phyloP scores from a whole-genome alignment of 2,888 invertebrate species.

The Hetaerina titia region DNA sequence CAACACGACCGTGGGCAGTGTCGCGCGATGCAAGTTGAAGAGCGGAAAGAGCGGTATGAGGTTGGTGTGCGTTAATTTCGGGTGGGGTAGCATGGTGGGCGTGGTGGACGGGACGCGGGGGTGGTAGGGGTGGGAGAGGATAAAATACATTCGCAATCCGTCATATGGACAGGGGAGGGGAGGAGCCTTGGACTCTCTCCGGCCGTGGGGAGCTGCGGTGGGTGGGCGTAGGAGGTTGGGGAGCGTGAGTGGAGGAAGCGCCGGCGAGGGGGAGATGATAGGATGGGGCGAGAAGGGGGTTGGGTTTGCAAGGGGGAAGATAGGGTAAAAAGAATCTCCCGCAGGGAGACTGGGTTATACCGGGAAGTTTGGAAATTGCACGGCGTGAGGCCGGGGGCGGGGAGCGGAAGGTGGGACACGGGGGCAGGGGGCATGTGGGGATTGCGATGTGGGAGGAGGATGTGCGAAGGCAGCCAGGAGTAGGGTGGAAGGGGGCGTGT shows the following conservation, averaged over 20 bases:
- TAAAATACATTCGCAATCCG: constrained; percentile 66
- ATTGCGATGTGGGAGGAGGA: constrained; percentile 5
- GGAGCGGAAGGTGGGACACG: background rate
- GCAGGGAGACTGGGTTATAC: background rate
- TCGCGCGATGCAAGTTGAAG: constrained; percentile 51
- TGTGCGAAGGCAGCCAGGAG: background rate
- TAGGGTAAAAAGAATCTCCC: constrained; percentile 25
- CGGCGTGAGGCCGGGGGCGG: background rate
- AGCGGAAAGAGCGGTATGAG: background rate
- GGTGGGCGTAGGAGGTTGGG: background rate
- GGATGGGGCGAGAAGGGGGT: no score
- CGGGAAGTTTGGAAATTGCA: constrained; percentile 8
- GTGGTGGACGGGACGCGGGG: background rate
- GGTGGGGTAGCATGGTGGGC: constrained; percentile 32
- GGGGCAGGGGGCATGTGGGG: background rate
- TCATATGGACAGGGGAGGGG: constrained; percentile 48
- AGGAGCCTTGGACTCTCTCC: background rate
- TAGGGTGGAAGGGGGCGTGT: background rate
- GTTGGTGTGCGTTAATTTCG: constrained; percentile 40
- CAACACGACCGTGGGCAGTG: constrained; percentile 34
- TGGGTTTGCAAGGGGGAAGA: background rate
- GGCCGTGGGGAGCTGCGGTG: background rate
- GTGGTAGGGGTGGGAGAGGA: background rate
- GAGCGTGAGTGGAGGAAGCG: background rate
- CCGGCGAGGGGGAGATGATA: background rate